Conservation (phyloP, 2,113 vertebrate species). For the Alexandromys fortis region DNA sequence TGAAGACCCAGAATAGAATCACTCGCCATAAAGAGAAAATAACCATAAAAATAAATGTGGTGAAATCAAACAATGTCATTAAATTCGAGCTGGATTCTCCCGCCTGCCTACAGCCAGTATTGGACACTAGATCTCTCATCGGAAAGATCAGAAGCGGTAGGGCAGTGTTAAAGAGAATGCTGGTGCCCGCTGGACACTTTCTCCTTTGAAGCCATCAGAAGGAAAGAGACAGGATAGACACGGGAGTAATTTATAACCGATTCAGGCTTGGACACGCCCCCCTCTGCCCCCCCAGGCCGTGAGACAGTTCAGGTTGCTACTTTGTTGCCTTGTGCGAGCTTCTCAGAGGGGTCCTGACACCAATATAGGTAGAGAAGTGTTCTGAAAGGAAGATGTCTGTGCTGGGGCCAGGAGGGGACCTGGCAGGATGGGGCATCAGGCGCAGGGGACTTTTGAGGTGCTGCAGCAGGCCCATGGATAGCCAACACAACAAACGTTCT, state of each 20-base stretch:
- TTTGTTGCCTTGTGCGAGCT: neutral
- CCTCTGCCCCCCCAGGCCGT: accelerated
- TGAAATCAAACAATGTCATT: conserved; percentile 76
- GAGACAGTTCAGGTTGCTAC: neutral
- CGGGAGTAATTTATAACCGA: neutral
- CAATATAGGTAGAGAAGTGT: neutral
- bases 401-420: no score
- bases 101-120: neutral
- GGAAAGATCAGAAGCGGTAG: neutral
- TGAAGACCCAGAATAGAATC: conserved; percentile 73
- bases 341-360: neutral
- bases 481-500: accelerated
- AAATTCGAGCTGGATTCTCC: conserved; percentile 51
- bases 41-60: conserved; percentile 73
- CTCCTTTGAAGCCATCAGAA: conserved; percentile 44
- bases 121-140: conserved; percentile 38
- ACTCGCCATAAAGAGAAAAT: conserved; percentile 78
- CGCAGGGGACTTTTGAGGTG: no score
- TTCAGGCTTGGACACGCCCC: neutral
- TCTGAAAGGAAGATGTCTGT: neutral
- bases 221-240: conserved; percentile 3
- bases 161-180: neutral
- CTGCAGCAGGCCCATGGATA: accelerated
- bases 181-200: neutral
- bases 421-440: neutral